These are phyloP conservation scores for Arrhamphus sclerolepis DNA, from an alignment of 2,797 vertebrate genomes.

Conservation along the genomic window DNA sequence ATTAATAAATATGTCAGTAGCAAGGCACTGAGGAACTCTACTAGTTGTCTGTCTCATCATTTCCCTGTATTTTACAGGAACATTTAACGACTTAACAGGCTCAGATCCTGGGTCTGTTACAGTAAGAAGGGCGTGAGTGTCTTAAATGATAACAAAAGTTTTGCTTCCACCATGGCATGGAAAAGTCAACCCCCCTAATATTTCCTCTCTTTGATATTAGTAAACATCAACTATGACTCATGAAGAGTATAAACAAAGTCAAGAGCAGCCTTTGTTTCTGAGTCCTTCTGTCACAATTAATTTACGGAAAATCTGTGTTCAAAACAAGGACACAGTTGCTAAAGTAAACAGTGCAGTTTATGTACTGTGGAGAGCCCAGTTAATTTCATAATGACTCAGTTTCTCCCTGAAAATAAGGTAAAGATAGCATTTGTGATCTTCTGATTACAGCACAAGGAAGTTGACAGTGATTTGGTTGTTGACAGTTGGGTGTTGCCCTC, in stretches of 20 bases:
- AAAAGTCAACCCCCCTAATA: background rate
- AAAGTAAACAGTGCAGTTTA: slow-evolving; percentile 30
- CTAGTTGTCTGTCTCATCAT: too few relatives aligned
- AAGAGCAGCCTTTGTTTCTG: slow-evolving; percentile 23
- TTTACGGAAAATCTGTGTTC: slow-evolving; percentile 24
- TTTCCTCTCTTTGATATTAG: slow-evolving; percentile 33
- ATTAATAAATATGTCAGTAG: too few relatives aligned
- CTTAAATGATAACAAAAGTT: slow-evolving; percentile 23
- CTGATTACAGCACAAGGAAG: slow-evolving; percentile 61
- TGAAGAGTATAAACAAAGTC: slow-evolving; percentile 38
- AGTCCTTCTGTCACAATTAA: slow-evolving; percentile 19
- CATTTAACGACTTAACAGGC: too few relatives aligned
- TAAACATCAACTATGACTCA: slow-evolving; percentile 50
- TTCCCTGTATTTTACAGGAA: too few relatives aligned
- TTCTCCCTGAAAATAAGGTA: slow-evolving; percentile 18
- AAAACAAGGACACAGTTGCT: slow-evolving; percentile 21
- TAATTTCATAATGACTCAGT: slow-evolving; percentile 40
- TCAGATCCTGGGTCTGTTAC: background rate
- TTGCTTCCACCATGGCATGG: slow-evolving; percentile 9
- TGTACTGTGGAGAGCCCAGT: background rate
- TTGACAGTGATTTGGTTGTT: slow-evolving; percentile 61
- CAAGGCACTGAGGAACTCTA: too few relatives aligned
- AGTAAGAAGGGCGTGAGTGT: background rate
- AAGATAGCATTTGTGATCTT: slow-evolving; percentile 9
- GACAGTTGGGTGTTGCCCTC: slow-evolving; percentile 54